Base-by-base conservation (phyloP, 2,113 vertebrate genomes). In the Atherinomorus stipes region DNA sequence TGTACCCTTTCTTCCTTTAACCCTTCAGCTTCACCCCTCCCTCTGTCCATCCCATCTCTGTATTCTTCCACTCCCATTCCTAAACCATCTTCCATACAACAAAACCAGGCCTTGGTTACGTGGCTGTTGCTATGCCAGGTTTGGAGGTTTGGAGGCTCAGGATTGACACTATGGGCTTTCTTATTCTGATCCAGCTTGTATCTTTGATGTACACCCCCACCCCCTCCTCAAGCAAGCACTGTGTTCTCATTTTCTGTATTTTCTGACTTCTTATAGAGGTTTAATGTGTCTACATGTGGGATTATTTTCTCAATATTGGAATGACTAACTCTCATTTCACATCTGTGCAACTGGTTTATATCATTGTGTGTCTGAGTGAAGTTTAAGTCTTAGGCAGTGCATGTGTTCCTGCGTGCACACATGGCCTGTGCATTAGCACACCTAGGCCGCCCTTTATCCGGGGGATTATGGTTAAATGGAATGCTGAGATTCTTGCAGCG, bases 391-490 rank as follows among this genome's bases (percentile, higher is more conserved):
- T 71, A 28, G 42, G 75, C 44, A 21, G 54, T 80, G 87, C 58
- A 23, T 4, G 31, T 45, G 47, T 9, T 37, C 22, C 73, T 25
- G 51, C 1, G 50, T 18, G 52, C 75, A 47, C 56, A 11, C 77
- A 68, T 64, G 71, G 78, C 42, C 47, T 34, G 74, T 81, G 90
- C 79, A 89, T 89, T 87, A 85, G 84, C 87, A 85, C 85, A 92
- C 88, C 87, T 86, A 58, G 76, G 82, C 86, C 34, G 28, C 75
- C 75, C 85, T 89, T 90, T 86, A 88, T 90, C 90, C 74, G 8
- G 45, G 74, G 89, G 90, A 91, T 92, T 92, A 91, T 81, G 86
- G 86, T 85, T 91, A 90, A 91, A 91, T 89, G 90, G 78, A 91
- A 91, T 83, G 83, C 83, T 81, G 86, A 88, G 89, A 91, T 91